phyloP scores from a whole-genome alignment of 2,113 vertebrate species.

The Plecotus auritus region DNA sequence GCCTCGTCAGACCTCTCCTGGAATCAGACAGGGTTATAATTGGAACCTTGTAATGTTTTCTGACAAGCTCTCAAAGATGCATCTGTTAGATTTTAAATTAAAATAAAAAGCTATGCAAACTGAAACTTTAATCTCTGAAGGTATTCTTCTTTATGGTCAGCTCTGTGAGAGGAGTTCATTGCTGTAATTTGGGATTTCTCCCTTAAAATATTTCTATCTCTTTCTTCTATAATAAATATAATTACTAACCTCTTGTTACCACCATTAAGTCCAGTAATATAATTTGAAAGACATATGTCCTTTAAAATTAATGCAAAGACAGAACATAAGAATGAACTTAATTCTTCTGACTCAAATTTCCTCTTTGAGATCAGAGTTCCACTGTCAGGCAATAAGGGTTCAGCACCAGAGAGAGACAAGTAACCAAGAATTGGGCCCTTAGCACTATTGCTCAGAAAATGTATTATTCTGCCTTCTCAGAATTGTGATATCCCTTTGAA shows the following conservation, averaged over 20 bases:
- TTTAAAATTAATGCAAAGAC: conserved; percentile 47
- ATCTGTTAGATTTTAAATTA: not conserved
- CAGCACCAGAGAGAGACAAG: not conserved
- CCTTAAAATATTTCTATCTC: not conserved
- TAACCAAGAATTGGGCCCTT: conserved; percentile 39
- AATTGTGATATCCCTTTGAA: conserved; percentile 34
- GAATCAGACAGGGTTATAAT: not conserved
- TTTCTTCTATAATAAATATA: conserved; percentile 25
- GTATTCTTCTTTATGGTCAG: not conserved
- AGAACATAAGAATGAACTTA: not conserved
- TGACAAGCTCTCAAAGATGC: not conserved
- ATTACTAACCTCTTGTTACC: conserved; percentile 37
- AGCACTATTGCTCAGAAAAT: conserved; percentile 58
- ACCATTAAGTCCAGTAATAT: not conserved
- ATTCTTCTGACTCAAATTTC: conserved; percentile 43
- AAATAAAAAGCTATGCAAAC: not conserved
- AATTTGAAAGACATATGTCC: conserved; percentile 32
- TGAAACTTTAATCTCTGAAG: not conserved
- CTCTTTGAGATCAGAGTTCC: conserved; percentile 32
- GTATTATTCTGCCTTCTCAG: conserved; percentile 51
- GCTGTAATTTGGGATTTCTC: conserved; percentile 6
- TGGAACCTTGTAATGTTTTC: not conserved
- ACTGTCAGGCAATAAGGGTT: not conserved
- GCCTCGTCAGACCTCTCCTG: not conserved
- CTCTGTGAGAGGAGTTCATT: not conserved